Evolutionary conservation across 2,888 invertebrate genomes (phyloP).

Genomic region (Temnothorax unifasciatus): DNA sequence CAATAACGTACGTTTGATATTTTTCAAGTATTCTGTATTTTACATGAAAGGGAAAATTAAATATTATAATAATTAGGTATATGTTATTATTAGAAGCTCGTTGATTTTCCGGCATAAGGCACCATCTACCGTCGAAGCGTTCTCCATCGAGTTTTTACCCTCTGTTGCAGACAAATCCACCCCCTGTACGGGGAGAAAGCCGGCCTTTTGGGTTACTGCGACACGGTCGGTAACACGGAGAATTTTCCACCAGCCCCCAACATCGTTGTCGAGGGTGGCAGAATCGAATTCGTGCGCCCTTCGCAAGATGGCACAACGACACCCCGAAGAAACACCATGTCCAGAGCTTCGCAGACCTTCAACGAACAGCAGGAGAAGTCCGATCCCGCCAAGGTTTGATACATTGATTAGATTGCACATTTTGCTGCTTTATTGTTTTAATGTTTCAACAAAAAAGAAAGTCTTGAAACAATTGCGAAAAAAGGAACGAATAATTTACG

Average conservation of each 20-base stretch:
- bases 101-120: background rate
- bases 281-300: slow-evolving; percentile 87
- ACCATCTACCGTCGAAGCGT: slow-evolving; percentile 22
- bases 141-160: slow-evolving; percentile 72
- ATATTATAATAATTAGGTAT: background rate
- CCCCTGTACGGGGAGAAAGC: slow-evolving; percentile 86
- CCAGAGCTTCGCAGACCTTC: slow-evolving; percentile 82
- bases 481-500: background rate
- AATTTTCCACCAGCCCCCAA: slow-evolving; percentile 86
- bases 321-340: slow-evolving; percentile 79
- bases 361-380: slow-evolving; percentile 81
- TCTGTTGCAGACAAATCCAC: slow-evolving; percentile 85
- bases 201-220: slow-evolving; percentile 84
- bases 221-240: slow-evolving; percentile 83
- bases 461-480: background rate
- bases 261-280: slow-evolving; percentile 87
- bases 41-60: background rate
- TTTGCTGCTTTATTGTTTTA: background rate
- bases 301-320: slow-evolving; percentile 84
- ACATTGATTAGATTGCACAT: background rate
- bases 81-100: background rate
- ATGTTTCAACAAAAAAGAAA: background rate
- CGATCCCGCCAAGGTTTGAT: slow-evolving; percentile 84
- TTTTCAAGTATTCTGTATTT: background rate
- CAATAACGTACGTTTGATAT: background rate